Base-by-base conservation (phyloP, 2,113 vertebrate genomes). In the Prochilodus magdalenae region DNA sequence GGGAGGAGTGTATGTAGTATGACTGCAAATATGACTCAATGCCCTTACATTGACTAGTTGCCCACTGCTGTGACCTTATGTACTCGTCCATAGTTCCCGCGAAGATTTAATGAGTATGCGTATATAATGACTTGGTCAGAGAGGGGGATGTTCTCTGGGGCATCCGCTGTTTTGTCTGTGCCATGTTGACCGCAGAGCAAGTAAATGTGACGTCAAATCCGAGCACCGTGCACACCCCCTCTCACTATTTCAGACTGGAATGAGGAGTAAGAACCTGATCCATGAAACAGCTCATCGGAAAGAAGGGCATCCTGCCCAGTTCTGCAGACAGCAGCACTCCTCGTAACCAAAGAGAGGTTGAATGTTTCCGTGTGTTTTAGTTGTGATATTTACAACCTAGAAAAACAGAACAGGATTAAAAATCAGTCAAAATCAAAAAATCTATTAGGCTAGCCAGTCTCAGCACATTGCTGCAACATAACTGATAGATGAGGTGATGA, bases 141-240 rank as follows among this genome's bases (percentile, higher is more conserved):
- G 81, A 73, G 29, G 84, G 89, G 53, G 85, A 22, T 77, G 81
- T 86, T 88, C 89, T 91, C 85, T 77, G 7, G 87, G 89, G 90
- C 89, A 90, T 91, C 85, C 91, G 90, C 91, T 90, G 88, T 91
- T 90, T 86, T 84, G 89, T 88, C 86, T 87, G 88, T 91, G 91
- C 91, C 91, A 91, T 92, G 84, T 81, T 83, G 60, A 89, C 91
- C 87, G 51, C 89, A 92, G 81, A 88, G 84, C 88, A 84, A 88
- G 88, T 87, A 91, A 91, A 93, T 88, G 87, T 93, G 91, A 90
- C 89, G 89, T 93, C 91, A 91, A 90, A 85, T 80, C 26, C 78
- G 86, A 84, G 88, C 86, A 84, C 57, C 85, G 57, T 57, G 44
- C 74, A 87, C 62, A 53, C 84, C 73, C 85, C 71, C 47, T 67